A percentile compares a stretch with the other conserved stretches of the same genome.
Conservation (phyloP, 2,797 vertebrate genomes). For the Jordanella pulchra region DNA sequence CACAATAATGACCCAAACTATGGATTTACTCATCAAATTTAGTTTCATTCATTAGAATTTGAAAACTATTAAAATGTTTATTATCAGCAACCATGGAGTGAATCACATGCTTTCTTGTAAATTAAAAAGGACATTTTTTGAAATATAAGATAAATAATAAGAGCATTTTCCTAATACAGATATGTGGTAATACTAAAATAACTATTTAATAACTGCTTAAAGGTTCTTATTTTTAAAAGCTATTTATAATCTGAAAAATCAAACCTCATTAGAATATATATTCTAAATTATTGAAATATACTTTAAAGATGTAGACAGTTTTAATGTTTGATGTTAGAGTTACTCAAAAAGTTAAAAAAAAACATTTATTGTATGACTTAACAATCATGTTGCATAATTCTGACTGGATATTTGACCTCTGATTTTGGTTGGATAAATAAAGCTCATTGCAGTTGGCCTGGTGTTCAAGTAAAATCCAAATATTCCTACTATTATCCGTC, state of each 20-base stretch:
- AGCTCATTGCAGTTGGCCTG: background rate
- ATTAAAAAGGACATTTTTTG: no score
- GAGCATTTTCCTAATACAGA: background rate
- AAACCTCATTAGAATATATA: background rate
- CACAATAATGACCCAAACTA: no score
- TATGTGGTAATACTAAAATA: background rate
- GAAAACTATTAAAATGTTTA: no score
- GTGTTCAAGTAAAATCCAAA: background rate
- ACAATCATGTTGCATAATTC: background rate
- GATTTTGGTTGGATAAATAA: background rate
- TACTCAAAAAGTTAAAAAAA: background rate
- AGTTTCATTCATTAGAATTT: no score
- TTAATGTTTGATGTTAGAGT: background rate
- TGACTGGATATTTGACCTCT: background rate
- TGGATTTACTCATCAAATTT: no score
- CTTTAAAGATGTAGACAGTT: background rate
- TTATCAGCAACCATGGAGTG: no score
- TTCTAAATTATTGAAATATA: background rate
- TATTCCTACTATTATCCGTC: background rate
- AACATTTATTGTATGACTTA: background rate
- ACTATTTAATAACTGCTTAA: background rate
- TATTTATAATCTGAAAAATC: background rate
- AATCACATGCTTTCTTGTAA: no score
- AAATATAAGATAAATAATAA: background rate
- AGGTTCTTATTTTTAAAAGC: background rate